Evolutionary conservation across 1,140 invertebrate species (phyloP), one percentile per base, ranked within the genome.

Genomic region (Maniola jurtina): DNA sequence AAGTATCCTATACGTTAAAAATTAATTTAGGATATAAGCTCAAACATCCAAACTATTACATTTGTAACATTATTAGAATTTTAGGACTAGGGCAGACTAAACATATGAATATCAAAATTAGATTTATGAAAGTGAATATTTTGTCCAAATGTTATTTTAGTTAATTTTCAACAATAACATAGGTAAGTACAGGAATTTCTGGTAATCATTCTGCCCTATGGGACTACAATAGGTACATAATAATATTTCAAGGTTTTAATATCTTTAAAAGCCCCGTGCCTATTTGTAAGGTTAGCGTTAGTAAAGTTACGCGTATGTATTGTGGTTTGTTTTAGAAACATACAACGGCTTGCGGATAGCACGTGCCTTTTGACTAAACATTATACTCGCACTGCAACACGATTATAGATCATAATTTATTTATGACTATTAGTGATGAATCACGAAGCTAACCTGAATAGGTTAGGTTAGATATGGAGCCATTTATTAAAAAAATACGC

Each of bases 241-340:
- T 14, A 0, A 48, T 15, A 48, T 14, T 48, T 48, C 40, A 42
- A 48, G 45, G 10, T 11, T 48, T n/a, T 48, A 48, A n/a, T 48
- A 48, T 14, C 10, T 48, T 48, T 48, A 48, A 48, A 52, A 25
- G 14, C 48, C 48, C 16, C 6, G 8, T n/a, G 14, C 14, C 7
- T 55, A 34, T 55, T 34, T 10, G 25, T 34, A 55, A 55, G 33
- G 16, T n/a, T 55, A 33, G 48, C 13, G 48, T 52, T 25, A 11
- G 52, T 55, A 55, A 25, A 25, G 25, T 25, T 25, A 25, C 25
- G 1, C 25, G 25, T 25, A 55, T 55, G 52, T 55, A 34, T 13
- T 34, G 66, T 66, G 68, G 69, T 77, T 83, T 85, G 81, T 86
- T 86, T 84, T 78, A 81, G 79, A 84, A 84, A 84, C 80, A 83